Conservation (phyloP, 2,113 vertebrate species). For the Boulengeromyrus knoepffleri region DNA sequence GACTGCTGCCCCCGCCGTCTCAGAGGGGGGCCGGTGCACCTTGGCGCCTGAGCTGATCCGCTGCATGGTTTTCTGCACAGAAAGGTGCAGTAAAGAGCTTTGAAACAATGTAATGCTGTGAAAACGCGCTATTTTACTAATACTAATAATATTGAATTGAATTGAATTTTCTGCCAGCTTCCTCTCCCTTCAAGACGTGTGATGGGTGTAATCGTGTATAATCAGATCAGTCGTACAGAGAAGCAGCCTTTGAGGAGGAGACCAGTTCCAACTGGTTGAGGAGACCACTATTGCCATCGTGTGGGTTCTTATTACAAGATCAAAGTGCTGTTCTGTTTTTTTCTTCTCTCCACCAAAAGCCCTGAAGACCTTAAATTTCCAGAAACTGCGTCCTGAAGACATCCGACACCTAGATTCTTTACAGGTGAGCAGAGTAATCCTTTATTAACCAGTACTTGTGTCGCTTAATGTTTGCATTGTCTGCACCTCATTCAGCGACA, state of each 20-base stretch:
- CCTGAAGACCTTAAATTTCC: constrained; percentile 78
- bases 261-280: too few species aligned
- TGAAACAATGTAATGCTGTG: too few species aligned
- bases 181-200: neutral
- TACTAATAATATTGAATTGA: too few species aligned
- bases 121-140: too few species aligned
- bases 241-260: neutral
- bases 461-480: neutral
- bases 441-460: neutral
- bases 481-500: neutral
- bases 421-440: constrained; percentile 54
- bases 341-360: constrained; percentile 28
- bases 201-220: neutral
- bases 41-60: neutral
- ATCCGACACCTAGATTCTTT: constrained; percentile 57
- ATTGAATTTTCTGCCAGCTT: neutral
- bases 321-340: neutral
- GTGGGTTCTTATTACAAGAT: neutral
- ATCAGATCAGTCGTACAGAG: neutral
- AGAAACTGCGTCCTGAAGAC: constrained; percentile 59
- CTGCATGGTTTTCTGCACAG: too few species aligned
- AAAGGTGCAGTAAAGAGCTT: too few species aligned
- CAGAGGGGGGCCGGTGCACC: neutral
- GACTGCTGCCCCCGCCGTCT: neutral
- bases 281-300: neutral